Evolutionary conservation across 64 coral and sea anemone genomes (phyloP).

Genomic region (Pocillopora verrucosa): DNA sequence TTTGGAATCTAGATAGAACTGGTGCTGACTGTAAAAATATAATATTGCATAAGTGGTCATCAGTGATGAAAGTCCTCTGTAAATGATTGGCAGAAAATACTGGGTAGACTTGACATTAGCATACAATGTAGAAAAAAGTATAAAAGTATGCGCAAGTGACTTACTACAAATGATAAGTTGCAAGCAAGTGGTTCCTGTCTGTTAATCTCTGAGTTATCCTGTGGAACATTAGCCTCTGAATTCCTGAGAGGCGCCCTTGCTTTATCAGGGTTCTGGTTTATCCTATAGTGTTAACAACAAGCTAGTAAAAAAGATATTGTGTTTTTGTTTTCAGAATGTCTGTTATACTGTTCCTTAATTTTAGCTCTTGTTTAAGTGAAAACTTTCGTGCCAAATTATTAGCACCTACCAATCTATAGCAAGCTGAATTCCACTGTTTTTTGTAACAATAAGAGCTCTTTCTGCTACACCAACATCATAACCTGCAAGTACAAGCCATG

Average conservation of each 20-base stretch:
- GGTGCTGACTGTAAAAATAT: constrained; percentile 56
- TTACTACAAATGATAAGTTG: background rate
- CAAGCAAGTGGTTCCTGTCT: background rate
- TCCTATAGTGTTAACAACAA: background rate
- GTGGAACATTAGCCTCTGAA: background rate
- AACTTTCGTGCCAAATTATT: background rate
- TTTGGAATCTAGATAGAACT: constrained; percentile 83
- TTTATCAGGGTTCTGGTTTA: constrained; percentile 48
- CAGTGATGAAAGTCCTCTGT: too few relatives aligned
- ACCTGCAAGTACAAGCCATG: constrained; percentile 21
- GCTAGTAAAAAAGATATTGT: background rate
- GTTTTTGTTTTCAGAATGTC: too few relatives aligned
- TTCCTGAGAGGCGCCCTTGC: background rate
- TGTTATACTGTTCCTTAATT: too few relatives aligned
- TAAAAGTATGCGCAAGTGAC: background rate
- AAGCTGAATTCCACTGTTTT: constrained; percentile 83
- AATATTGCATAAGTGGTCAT: too few relatives aligned
- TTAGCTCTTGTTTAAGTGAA: background rate
- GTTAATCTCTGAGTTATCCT: background rate
- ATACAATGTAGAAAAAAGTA: too few relatives aligned
- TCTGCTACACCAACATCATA: constrained; percentile 78
- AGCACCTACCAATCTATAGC: constrained; percentile 89
- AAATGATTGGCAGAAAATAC: too few relatives aligned
- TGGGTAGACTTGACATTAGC: too few relatives aligned
- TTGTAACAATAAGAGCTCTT: constrained; percentile 79